phyloP scores from a whole-genome alignment of 1,140 invertebrate genomes.

The Cardiocondyla obscurior region DNA sequence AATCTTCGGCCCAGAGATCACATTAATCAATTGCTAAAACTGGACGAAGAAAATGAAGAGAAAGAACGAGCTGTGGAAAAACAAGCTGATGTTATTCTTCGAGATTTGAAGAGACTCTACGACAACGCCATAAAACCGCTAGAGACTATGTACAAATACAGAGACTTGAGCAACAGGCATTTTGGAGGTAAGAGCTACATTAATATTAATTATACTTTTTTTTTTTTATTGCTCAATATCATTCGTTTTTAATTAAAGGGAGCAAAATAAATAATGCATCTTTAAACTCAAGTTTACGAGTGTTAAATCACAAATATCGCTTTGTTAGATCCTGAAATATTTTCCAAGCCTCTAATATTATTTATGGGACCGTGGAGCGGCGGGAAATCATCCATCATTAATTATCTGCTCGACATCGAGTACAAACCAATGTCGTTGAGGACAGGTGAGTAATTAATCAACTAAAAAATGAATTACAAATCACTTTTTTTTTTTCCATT shows the following conservation, averaged over 20 bases:
- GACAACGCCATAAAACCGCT: slow-evolving; percentile 95
- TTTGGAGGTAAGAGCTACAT: slow-evolving; percentile 87
- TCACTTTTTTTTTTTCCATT: slow-evolving; percentile 32
- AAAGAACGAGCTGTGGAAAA: slow-evolving; percentile 89
- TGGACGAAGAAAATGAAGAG: slow-evolving; percentile 90
- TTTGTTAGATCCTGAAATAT: slow-evolving; percentile 93
- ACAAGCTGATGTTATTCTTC: slow-evolving; percentile 90
- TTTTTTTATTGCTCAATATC: neutral
- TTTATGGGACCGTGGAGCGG: slow-evolving; percentile 98
- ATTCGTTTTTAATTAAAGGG: neutral
- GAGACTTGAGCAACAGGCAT: slow-evolving; percentile 95
- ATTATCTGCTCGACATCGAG: slow-evolving; percentile 95
- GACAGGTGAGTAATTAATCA: slow-evolving; percentile 88
- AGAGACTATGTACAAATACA: slow-evolving; percentile 95
- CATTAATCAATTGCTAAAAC: slow-evolving; percentile 90
- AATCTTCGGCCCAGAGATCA: slow-evolving; percentile 91
- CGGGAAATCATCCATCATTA: slow-evolving; percentile 97
- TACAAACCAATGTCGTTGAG: slow-evolving; percentile 91
- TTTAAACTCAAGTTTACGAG: neutral
- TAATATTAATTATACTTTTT: neutral
- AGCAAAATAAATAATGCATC: neutral
- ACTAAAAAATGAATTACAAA: neutral
- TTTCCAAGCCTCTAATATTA: slow-evolving; percentile 95
- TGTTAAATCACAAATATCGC: neutral
- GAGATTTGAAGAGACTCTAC: slow-evolving; percentile 94